A percentile compares a stretch with the other conserved stretches of the same genome.
These are phyloP conservation scores for Hirudinaria manillensis DNA, from an alignment of 2,888 invertebrate genomes.

Conservation along the genomic window DNA sequence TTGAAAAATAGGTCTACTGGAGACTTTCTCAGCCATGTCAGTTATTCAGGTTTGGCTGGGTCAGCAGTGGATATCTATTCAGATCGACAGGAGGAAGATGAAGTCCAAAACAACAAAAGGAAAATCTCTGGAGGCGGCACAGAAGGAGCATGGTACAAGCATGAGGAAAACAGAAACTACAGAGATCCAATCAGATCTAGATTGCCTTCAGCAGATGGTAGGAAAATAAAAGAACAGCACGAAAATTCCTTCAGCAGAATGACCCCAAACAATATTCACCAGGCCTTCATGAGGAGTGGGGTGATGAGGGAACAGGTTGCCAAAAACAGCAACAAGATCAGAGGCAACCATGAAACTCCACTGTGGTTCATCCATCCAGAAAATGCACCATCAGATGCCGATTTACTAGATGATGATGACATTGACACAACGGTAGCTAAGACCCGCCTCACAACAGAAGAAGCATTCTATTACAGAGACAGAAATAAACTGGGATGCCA, in stretches of 20 bases:
- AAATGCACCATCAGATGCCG: not conserved
- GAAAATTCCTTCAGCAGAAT: not conserved
- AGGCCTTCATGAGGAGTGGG: slow-evolving; percentile 23
- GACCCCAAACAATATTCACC: not conserved
- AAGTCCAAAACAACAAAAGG: not conserved
- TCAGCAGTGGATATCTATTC: not conserved
- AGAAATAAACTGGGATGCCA: slow-evolving; percentile 34
- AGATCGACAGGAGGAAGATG: not conserved
- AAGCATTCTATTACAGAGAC: slow-evolving; percentile 37
- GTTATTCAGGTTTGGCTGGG: not conserved
- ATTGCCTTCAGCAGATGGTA: slow-evolving; percentile 18
- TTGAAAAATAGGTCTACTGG: slow-evolving; percentile 33
- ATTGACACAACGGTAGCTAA: slow-evolving; percentile 14
- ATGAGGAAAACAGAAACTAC: slow-evolving; percentile 35
- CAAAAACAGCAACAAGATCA: slow-evolving; percentile 29
- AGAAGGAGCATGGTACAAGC: slow-evolving; percentile 39
- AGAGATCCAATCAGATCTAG: slow-evolving; percentile 12
- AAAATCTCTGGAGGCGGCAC: slow-evolving; percentile 36
- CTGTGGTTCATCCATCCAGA: slow-evolving; percentile 30
- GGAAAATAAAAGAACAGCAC: slow-evolving; percentile 16
- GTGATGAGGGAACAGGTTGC: slow-evolving; percentile 22
- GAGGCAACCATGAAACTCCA: slow-evolving; percentile 26
- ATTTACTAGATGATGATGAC: not conserved
- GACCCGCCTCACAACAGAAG: slow-evolving; percentile 32
- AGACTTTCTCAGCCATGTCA: slow-evolving; percentile 41